phyloP scores from a whole-genome alignment of 2,113 vertebrate species.

The Steatornis caripensis region DNA sequence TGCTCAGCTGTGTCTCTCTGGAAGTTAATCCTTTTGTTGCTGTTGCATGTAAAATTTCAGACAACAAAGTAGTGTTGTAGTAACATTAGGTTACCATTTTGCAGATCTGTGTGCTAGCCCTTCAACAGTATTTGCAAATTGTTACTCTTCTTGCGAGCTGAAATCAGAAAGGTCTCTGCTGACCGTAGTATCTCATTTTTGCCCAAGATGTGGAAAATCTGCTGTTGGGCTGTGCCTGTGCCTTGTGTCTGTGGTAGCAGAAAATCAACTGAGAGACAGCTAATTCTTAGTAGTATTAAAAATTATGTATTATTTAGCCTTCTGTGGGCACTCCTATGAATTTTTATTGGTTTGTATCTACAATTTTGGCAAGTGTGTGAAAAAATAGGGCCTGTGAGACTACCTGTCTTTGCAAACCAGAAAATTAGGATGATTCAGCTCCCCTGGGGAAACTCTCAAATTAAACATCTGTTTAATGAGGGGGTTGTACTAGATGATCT shows the following conservation, averaged over 20 bases:
- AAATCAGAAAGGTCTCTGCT: not conserved
- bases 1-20: not conserved
- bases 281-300: not conserved
- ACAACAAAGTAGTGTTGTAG: not conserved
- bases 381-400: not conserved
- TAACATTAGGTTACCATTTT: not conserved
- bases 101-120: not conserved
- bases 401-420: not conserved
- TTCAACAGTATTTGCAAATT: not conserved
- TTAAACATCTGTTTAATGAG: not conserved
- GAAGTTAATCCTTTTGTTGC: conserved; percentile 29
- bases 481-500: no score
- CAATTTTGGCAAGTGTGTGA: not conserved
- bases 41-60: not conserved
- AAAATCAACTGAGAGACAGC: not conserved
- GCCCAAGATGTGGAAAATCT: not conserved
- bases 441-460: not conserved
- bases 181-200: not conserved
- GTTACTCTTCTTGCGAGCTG: not conserved
- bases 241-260: not conserved
- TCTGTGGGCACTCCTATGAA: not conserved
- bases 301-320: not conserved
- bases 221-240: not conserved
- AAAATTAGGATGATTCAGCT: not conserved
- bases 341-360: not conserved